Conservation (phyloP, 2,113 vertebrate species). For the Polypterus bichir region DNA sequence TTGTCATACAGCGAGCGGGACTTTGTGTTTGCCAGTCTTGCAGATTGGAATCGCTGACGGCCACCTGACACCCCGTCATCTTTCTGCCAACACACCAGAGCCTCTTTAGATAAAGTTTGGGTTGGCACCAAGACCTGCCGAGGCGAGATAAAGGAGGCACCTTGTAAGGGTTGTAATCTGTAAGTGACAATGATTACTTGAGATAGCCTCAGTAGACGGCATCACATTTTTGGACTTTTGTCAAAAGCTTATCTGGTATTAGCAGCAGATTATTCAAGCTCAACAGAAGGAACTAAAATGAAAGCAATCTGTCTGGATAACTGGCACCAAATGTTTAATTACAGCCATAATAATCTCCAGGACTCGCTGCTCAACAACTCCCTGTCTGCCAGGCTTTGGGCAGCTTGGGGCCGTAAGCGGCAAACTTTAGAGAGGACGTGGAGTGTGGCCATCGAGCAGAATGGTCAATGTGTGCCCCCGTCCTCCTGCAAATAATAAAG, state of each 20-base stretch:
- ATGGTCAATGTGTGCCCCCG: no score
- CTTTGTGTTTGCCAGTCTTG: no score
- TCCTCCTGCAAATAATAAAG: no score
- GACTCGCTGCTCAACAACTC: slow-evolving; percentile 1
- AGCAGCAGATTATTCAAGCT: slow-evolving; percentile 1
- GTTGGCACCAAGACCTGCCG: background rate
- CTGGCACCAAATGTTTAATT: slow-evolving; percentile 5
- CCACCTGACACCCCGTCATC: no score
- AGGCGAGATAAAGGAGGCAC: background rate
- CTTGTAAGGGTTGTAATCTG: slow-evolving; percentile 3
- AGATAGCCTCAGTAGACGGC: background rate
- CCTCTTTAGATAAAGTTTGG: slow-evolving; percentile 8
- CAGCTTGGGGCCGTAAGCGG: no score
- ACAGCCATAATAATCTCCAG: background rate
- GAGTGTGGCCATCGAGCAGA: no score
- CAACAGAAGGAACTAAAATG: slow-evolving; percentile 4
- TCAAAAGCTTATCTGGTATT: slow-evolving; percentile 5
- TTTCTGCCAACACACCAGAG: background rate
- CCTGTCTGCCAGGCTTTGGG: background rate
- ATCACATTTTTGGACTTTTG: slow-evolving; percentile 1
- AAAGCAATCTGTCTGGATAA: slow-evolving; percentile 6
- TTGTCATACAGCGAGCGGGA: no score
- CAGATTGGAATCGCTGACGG: no score
- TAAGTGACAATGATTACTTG: background rate
- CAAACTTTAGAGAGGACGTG: no score